A percentile compares a stretch with the other conserved stretches of the same genome.
Evolutionary conservation across 2,113 vertebrate species (phyloP).

Genomic region (Macrotis lagotis): DNA sequence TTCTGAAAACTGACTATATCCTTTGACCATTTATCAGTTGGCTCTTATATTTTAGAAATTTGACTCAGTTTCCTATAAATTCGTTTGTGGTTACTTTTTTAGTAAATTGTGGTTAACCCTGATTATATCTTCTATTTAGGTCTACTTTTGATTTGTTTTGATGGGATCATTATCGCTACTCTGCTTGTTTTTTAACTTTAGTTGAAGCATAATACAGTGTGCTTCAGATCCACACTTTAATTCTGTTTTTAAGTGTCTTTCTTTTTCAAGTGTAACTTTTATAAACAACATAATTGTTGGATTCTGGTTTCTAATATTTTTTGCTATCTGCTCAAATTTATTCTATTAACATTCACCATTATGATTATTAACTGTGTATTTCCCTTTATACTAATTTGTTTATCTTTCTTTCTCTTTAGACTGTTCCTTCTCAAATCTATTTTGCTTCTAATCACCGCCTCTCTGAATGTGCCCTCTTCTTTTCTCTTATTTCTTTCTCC

Average conservation of each 20-base stretch:
- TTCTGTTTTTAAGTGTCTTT: neutral
- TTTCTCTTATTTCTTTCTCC: neutral
- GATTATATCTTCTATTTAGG: neutral
- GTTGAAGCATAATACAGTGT: neutral
- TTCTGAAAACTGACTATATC: neutral
- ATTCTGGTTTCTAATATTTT: neutral
- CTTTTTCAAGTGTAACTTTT: neutral
- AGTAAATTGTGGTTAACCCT: neutral
- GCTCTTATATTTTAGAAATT: neutral
- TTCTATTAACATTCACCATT: neutral
- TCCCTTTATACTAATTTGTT: neutral
- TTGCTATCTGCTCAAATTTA: neutral
- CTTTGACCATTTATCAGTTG: neutral
- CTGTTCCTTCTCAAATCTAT: neutral
- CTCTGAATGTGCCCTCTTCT: neutral
- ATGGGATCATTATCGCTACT: neutral
- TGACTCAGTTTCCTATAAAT: neutral
- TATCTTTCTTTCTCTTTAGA: neutral
- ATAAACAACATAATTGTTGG: neutral
- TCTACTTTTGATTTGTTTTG: neutral
- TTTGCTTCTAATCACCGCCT: neutral
- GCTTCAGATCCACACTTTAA: neutral
- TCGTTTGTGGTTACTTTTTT: neutral
- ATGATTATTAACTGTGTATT: neutral
- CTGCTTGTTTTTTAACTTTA: neutral